Base-by-base conservation (phyloP, 2,888 invertebrate genomes). In the Nephrotoma guestfalica region DNA sequence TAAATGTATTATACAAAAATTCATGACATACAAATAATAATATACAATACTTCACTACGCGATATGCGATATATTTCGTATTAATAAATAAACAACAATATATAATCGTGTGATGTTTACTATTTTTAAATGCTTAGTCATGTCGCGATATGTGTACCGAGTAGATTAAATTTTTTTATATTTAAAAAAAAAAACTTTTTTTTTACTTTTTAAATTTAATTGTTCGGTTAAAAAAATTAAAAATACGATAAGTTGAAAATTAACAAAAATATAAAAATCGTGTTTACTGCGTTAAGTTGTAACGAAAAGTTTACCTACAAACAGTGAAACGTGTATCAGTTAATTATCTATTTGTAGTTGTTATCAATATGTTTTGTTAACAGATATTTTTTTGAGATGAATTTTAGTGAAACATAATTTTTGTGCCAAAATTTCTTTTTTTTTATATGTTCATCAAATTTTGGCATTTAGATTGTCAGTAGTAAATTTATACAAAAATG, bases 51-150 rank as follows among this genome's bases (percentile, higher is more conserved):
- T 41, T 84, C 71, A 71, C 71, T 71, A 71, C 71, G 71, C 71
- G 71, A 71, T 71, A 71, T 71, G 71, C 71, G 71, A 71, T 71
- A 71, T 84, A 84, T 84, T 84, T 84, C 84, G 84, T 84, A 85
- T 85, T 43, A 85, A 85, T 43, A 85, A 85, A 85, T 85, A 84
- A 84, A 84, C 84, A 85, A 43, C 85, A 85, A 85, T 43, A 43
- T 43, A 85, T 43, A 85, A 85, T 85, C 85, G 85, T 85, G 85
- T 85, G 85, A 86, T 91, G 90, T 91, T 91, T 91, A 91, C 91
- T 91, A 91, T 91, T 91, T 91, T 90, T 91, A 91, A 91, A 90
- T 90, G 91, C 91, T 91, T 91, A 91, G 91, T 91, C 91, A 91
- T 90, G 88, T 87, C 87, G 88, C 87, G 88, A 87, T 88, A 87